Percentiles rank a stretch among this genome's conserved stretches.
Conservation (phyloP, 2,113 vertebrate species). For the Ameiurus melas region DNA sequence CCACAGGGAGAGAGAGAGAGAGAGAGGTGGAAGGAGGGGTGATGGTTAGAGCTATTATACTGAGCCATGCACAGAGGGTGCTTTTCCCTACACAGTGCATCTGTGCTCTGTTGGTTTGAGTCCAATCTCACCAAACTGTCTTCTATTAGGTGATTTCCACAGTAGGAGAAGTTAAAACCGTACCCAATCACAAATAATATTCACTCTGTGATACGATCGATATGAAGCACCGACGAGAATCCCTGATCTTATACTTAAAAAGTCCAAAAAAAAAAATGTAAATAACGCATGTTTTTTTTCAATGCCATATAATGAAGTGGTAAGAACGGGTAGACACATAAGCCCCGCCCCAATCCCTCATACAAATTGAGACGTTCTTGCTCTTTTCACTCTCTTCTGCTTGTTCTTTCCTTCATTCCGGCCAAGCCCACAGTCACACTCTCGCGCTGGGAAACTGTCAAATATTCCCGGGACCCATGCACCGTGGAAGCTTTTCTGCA, state of each 20-base stretch:
- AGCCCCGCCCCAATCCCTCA: not conserved
- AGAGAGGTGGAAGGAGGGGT: conserved; percentile 41
- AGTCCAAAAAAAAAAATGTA: not conserved
- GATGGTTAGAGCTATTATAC: conserved; percentile 72
- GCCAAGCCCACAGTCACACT: conserved; percentile 31
- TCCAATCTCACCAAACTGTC: not conserved
- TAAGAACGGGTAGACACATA: not conserved
- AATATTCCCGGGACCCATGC: conserved; percentile 79
- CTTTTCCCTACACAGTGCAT: conserved; percentile 78
- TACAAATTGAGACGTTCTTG: not conserved
- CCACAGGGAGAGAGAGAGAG: conserved; percentile 57
- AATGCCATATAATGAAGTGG: not conserved
- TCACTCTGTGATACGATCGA: not conserved
- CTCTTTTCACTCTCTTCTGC: conserved; percentile 62
- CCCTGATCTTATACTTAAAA: not conserved
- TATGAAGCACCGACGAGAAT: not conserved
- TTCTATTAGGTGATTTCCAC: not conserved
- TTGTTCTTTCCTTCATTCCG: conserved; percentile 44
- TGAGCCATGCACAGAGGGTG: conserved; percentile 77
- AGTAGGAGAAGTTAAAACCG: conserved; percentile 1
- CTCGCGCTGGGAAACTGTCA: conserved; percentile 79
- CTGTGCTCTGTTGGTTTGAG: not conserved
- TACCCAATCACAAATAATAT: not conserved
- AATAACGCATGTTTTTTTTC: not conserved
- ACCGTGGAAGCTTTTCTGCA: conserved; percentile 67